Conservation (phyloP, 2,888 invertebrate species). For the Perithous albicinctus region DNA sequence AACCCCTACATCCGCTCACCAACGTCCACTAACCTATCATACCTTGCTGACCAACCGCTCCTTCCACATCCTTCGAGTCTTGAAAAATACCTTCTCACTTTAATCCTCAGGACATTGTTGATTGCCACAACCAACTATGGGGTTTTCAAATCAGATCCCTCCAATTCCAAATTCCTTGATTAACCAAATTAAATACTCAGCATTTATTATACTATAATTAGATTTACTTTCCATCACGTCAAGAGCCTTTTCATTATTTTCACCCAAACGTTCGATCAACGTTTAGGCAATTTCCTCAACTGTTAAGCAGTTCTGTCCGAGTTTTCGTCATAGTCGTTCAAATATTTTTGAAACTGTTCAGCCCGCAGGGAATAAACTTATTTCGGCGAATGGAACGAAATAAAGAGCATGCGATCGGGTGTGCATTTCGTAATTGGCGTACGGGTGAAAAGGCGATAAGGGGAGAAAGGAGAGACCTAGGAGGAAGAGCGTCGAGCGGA, state of each 20-base stretch:
- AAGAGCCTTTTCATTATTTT: no score
- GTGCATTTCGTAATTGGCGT: slow-evolving; percentile 51
- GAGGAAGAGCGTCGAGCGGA: slow-evolving; percentile 46
- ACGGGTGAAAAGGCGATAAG: slow-evolving; percentile 34
- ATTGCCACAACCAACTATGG: not conserved
- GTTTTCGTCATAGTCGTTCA: no score
- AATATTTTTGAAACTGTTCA: not conserved
- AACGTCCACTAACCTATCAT: not conserved
- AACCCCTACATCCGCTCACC: not conserved
- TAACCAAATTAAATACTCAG: not conserved
- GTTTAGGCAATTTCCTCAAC: no score
- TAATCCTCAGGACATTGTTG: not conserved
- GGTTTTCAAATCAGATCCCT: not conserved
- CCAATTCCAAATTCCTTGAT: not conserved
- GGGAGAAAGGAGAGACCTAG: slow-evolving; percentile 49
- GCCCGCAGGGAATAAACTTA: not conserved
- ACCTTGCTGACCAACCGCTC: not conserved
- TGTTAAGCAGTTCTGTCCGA: no score
- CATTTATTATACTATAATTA: not conserved
- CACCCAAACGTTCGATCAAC: no score
- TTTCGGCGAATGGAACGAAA: slow-evolving; percentile 8
- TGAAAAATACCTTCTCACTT: not conserved
- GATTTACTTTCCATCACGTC: no score
- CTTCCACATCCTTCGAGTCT: no score
- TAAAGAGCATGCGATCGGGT: slow-evolving; percentile 30